A percentile compares a stretch with the other conserved stretches of the same genome.
Conservation (phyloP, 2,797 vertebrate species). For the Alauda arvensis region DNA sequence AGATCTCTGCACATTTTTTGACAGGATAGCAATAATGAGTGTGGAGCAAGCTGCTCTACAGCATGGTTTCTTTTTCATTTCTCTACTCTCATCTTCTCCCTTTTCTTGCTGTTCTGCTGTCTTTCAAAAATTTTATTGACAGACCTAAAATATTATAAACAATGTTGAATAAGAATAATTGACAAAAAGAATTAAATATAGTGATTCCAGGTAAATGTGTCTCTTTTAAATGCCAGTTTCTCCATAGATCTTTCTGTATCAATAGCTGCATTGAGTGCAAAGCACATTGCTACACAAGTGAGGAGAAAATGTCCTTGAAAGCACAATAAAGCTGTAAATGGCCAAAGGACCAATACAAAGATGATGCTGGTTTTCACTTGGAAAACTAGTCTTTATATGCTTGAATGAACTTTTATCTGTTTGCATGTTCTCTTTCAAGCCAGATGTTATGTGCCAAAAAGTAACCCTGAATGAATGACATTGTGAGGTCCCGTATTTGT, state of each 20-base stretch:
- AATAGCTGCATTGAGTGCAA: not conserved
- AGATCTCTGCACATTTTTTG: not conserved
- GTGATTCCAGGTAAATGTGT: not conserved
- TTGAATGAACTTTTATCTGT: conserved; percentile 1
- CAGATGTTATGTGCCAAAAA: not conserved
- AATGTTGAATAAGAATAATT: not conserved
- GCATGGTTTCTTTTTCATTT: not conserved
- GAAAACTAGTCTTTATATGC: not conserved
- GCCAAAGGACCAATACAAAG: not conserved
- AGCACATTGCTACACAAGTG: not conserved
- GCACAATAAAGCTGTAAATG: not conserved
- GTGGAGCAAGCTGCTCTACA: not conserved
- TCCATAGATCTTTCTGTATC: not conserved
- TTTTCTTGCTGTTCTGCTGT: not conserved
- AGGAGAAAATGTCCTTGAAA: not conserved
- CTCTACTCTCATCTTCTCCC: not conserved
- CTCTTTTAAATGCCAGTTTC: not conserved
- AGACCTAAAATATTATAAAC: not conserved
- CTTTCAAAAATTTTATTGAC: not conserved
- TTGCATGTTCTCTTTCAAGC: not conserved
- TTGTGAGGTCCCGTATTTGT: not conserved
- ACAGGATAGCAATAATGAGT: conserved; percentile 14
- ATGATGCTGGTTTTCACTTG: not conserved
- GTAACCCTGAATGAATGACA: not conserved
- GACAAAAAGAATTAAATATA: conserved; percentile 3